Conservation (phyloP, 2,113 vertebrate genomes). For the Cyanoderma ruficeps region DNA sequence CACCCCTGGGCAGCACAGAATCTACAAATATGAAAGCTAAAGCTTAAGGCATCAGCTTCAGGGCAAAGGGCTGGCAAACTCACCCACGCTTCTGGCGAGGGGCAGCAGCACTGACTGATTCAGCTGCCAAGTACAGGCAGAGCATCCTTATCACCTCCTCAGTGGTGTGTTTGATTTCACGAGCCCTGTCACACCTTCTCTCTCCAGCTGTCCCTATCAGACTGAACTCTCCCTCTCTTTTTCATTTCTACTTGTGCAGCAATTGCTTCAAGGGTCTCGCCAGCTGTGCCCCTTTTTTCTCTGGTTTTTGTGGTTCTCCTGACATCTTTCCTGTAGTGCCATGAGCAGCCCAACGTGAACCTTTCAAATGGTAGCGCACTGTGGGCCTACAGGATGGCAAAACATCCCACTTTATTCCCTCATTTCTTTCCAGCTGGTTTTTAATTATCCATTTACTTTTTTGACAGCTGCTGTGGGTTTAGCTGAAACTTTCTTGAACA, state of each 20-base stretch:
- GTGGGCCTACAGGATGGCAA: neutral
- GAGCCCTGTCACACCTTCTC: neutral
- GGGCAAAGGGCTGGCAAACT: neutral
- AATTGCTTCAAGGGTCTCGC: neutral
- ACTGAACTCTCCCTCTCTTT: neutral
- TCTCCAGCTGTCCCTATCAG: neutral
- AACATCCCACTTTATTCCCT: neutral
- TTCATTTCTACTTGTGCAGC: neutral
- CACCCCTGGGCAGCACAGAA: no score
- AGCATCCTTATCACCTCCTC: neutral
- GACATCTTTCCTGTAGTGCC: neutral
- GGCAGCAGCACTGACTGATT: neutral
- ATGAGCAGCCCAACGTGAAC: neutral
- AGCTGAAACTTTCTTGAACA: neutral
- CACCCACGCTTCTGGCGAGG: neutral
- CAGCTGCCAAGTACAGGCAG: neutral
- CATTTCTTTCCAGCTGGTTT: neutral
- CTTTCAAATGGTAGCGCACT: accelerated
- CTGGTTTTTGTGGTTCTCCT: neutral
- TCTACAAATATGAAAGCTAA: no score
- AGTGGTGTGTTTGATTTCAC: neutral
- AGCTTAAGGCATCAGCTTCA: no score
- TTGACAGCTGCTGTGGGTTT: neutral
- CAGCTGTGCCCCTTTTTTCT: neutral
- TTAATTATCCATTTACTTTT: neutral